Conservation (phyloP, 2,113 vertebrate genomes). For the Fukomys damarensis region DNA sequence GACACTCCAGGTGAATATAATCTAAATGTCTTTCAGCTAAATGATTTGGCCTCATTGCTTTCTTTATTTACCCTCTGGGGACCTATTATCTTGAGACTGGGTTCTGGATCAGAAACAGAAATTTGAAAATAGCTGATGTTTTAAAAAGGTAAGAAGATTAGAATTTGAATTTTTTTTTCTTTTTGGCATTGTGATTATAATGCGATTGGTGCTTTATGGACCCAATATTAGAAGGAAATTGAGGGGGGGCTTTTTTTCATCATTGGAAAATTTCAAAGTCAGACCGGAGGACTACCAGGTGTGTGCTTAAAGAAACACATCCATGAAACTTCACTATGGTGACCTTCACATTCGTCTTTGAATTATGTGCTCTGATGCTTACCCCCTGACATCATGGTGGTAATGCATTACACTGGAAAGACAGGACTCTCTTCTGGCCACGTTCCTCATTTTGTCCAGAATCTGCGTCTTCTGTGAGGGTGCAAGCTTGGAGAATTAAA, state of each 20-base stretch:
- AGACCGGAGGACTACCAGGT: background rate
- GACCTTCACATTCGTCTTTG: background rate
- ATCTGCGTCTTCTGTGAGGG: background rate
- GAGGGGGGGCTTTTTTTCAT: background rate
- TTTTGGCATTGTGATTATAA: constrained; percentile 9
- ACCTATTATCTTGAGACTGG: background rate
- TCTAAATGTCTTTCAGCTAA: constrained; percentile 13
- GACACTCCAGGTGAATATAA: background rate
- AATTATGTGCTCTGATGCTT: background rate
- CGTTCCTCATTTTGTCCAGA: constrained; percentile 15
- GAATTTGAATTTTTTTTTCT: background rate
- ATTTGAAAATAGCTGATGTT: background rate
- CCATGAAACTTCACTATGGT: background rate
- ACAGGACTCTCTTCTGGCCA: background rate
- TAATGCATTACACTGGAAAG: background rate
- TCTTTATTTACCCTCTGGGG: background rate
- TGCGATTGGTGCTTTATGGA: background rate
- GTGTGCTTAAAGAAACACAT: background rate
- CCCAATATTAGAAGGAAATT: background rate
- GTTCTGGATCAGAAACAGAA: constrained; percentile 24
- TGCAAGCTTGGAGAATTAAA: constrained; percentile 35
- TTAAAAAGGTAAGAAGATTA: background rate
- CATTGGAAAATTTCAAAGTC: constrained; percentile 29
- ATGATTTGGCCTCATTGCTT: background rate
- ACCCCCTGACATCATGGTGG: background rate